A percentile compares a stretch with the other conserved stretches of the same genome.
These are phyloP conservation scores for Allolobophora icterica DNA, from an alignment of 2,888 invertebrate species.

Conservation along the genomic window DNA sequence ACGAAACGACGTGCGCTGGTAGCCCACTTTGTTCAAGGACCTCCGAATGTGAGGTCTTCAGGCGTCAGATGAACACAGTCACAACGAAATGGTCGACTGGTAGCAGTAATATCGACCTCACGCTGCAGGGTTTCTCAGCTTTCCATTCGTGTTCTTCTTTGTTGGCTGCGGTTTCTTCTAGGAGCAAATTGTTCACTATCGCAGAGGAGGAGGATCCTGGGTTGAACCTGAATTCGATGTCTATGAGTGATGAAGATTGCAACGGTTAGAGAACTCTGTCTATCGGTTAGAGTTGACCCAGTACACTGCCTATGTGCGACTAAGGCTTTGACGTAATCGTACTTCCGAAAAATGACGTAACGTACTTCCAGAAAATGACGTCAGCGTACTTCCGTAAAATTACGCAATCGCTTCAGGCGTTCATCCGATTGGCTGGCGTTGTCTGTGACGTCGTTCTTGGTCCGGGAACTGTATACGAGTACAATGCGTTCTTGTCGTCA, in stretches of 20 bases:
- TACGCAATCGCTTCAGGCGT: neutral
- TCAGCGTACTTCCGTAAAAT: neutral
- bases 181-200: neutral
- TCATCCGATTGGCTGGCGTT: neutral
- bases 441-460: neutral
- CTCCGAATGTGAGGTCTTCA: neutral
- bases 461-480: neutral
- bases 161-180: neutral
- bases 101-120: neutral
- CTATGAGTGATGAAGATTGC: neutral
- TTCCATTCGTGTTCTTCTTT: neutral
- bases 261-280: neutral
- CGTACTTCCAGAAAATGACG: neutral
- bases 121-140: neutral
- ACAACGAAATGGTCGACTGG: neutral
- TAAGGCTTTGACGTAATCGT: neutral
- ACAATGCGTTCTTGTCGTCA: neutral
- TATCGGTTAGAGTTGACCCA: neutral
- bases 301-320: neutral
- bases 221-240: neutral
- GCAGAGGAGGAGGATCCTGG: neutral
- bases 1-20: neutral
- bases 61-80: neutral
- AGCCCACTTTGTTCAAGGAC: neutral
- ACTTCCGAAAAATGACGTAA: neutral